Evolutionary conservation across 2,888 invertebrate species (phyloP).

Genomic region (Schizaphis graminum): DNA sequence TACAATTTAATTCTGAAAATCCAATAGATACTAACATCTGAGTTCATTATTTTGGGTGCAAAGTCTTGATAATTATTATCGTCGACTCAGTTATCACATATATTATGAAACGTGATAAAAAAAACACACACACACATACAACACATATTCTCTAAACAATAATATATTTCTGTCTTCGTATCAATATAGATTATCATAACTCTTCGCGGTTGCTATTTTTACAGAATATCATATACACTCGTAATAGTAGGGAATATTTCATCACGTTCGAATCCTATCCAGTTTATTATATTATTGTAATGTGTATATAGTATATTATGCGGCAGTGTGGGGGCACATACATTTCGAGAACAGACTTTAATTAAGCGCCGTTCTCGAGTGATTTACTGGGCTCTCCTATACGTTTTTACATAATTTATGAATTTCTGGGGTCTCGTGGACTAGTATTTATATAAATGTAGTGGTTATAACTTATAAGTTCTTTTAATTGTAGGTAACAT

Average conservation of each 20-base stretch:
- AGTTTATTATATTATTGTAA: background rate
- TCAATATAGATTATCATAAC: background rate
- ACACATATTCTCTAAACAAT: background rate
- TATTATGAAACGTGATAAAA: background rate
- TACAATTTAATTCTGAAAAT: background rate
- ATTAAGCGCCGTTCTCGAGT: conserved; percentile 1
- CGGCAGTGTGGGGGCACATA: background rate
- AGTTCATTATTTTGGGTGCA: background rate
- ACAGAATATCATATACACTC: background rate
- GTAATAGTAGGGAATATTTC: background rate
- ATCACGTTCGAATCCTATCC: background rate
- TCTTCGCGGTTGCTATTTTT: background rate
- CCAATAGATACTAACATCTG: background rate
- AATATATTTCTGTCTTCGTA: background rate
- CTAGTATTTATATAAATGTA: background rate
- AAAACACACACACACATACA: background rate
- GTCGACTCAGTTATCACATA: background rate
- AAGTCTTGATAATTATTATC: background rate
- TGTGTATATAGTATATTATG: background rate
- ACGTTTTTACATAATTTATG: background rate
- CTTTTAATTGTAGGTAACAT: background rate
- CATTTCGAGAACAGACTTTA: conserved; percentile 9
- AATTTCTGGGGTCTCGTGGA: background rate
- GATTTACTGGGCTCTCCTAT: background rate
- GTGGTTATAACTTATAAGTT: background rate